Evolutionary conservation across 2,888 invertebrate genomes (phyloP).

Genomic region (Rotaria magnacalcarata): DNA sequence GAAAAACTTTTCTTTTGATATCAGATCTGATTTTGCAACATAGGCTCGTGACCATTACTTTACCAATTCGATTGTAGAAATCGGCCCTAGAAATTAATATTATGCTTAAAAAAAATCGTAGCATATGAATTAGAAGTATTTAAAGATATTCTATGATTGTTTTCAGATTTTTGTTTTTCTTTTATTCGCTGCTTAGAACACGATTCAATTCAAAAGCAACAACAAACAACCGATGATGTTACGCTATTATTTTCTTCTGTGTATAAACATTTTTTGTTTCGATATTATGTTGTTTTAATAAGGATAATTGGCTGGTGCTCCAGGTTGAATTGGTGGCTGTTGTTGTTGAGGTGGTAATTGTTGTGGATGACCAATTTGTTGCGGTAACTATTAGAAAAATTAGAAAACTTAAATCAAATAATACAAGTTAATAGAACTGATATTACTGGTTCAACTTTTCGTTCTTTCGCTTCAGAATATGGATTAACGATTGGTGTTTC

Average conservation of each 20-base stretch:
- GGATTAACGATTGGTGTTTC: not conserved
- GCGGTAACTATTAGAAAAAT: not conserved
- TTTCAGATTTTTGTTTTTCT: not conserved
- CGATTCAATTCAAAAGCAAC: not conserved
- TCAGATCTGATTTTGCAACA: too few relatives aligned
- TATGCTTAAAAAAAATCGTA: too few relatives aligned
- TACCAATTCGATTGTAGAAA: too few relatives aligned
- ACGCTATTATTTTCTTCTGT: not conserved
- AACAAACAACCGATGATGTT: not conserved
- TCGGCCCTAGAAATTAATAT: too few relatives aligned
- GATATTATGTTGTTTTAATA: not conserved
- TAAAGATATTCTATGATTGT: not conserved
- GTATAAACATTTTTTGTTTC: not conserved
- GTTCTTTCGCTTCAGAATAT: not conserved
- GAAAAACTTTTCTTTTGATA: too few relatives aligned
- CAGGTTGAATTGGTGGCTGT: not conserved
- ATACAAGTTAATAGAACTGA: not conserved
- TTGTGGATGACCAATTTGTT: not conserved
- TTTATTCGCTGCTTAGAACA: not conserved
- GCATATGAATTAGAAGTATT: too few relatives aligned
- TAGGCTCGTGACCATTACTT: too few relatives aligned
- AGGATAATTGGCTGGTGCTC: not conserved
- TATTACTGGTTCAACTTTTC: conserved; percentile 14
- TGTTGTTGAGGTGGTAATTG: not conserved
- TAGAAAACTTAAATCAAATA: not conserved